These are phyloP conservation scores for Archivesica marissinica DNA, from an alignment of 1,140 invertebrate genomes.

Conservation along the genomic window DNA sequence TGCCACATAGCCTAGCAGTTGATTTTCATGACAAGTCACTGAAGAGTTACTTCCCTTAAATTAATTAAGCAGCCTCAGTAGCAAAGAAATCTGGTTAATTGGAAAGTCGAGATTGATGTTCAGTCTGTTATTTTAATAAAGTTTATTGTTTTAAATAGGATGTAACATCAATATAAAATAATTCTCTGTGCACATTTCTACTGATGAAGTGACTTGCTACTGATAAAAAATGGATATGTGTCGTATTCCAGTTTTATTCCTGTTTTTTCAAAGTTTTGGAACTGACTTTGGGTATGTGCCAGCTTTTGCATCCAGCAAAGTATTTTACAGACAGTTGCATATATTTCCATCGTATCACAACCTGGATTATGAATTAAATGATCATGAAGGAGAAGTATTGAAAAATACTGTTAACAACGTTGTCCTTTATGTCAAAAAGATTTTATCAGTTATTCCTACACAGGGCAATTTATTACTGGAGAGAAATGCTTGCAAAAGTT, in stretches of 20 bases:
- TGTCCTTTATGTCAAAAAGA: constrained; percentile 49
- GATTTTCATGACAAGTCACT: background rate
- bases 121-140: no score
- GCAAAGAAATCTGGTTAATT: background rate
- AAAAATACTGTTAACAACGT: constrained; percentile 48
- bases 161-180: background rate
- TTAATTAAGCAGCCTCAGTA: constrained; percentile 35
- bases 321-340: constrained; percentile 28
- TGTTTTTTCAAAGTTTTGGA: constrained; percentile 35
- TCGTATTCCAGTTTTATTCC: constrained; percentile 19
- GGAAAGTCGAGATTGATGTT: no score
- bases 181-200: background rate
- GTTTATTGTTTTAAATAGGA: no score
- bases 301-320: constrained; percentile 10
- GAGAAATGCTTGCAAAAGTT: constrained; percentile 50
- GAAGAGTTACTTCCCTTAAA: constrained; percentile 19
- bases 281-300: constrained; percentile 33
- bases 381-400: constrained; percentile 36
- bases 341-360: constrained; percentile 44
- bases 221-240: constrained; percentile 8
- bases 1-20: no score
- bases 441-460: constrained; percentile 44
- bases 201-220: background rate
- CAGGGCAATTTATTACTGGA: constrained; percentile 32
- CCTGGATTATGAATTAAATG: constrained; percentile 37